A percentile compares a stretch with the other conserved stretches of the same genome.
These are phyloP conservation scores for Petrocephalus sullivani DNA, from an alignment of 2,797 vertebrate genomes.

Conservation along the genomic window DNA sequence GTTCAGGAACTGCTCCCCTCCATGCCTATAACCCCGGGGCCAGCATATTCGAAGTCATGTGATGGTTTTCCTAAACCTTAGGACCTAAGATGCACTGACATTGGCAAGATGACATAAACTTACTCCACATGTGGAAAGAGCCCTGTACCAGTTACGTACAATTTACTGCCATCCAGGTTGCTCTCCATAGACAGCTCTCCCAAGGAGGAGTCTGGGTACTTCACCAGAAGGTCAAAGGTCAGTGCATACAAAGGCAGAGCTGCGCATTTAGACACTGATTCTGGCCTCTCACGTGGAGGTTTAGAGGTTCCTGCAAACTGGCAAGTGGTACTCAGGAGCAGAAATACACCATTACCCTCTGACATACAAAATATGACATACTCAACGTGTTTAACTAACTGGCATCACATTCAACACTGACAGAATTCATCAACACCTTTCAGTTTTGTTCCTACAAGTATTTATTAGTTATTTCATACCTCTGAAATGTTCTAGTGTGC, in stretches of 20 bases:
- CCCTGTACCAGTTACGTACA: conserved; percentile 49
- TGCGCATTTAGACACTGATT: conserved; percentile 9
- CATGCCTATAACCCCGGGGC: background rate
- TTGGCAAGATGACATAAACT: conserved; percentile 27
- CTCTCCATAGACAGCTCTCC: conserved; percentile 58
- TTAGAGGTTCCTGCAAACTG: background rate
- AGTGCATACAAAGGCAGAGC: conserved; percentile 46
- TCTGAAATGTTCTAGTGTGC: conserved; percentile 45
- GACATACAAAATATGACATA: background rate
- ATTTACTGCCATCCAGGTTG: conserved; percentile 46
- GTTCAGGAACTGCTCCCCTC: conserved; percentile 43
- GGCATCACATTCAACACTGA: background rate
- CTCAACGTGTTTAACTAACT: background rate
- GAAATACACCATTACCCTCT: background rate
- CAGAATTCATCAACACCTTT: background rate
- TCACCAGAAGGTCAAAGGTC: conserved; percentile 56
- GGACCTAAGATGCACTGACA: background rate
- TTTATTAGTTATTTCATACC: conserved; percentile 31
- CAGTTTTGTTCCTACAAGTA: background rate
- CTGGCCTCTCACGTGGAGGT: background rate
- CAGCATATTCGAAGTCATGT: background rate
- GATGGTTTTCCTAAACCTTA: background rate
- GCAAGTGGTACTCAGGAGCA: background rate
- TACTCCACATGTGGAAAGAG: conserved; percentile 54
- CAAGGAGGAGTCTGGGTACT: conserved; percentile 54